These are phyloP conservation scores for Lasioglossum pauxillum DNA, from an alignment of 2,888 invertebrate genomes.

Conservation along the genomic window DNA sequence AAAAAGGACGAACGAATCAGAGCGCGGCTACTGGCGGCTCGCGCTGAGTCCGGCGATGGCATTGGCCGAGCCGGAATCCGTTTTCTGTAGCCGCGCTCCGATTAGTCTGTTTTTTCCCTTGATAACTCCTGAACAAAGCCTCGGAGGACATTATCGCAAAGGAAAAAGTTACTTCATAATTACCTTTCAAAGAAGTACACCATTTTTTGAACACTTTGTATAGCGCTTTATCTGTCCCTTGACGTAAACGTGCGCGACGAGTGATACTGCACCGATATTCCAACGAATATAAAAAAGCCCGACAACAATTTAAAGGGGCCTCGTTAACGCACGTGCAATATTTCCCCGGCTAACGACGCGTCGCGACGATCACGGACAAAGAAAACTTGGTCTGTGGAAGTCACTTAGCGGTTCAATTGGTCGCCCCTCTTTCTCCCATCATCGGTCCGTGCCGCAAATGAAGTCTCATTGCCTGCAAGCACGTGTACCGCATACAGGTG, in stretches of 20 bases:
- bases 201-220: background rate
- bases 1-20: too few species aligned
- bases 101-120: too few species aligned
- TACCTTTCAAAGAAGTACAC: too few species aligned
- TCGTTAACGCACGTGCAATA: background rate
- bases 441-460: background rate
- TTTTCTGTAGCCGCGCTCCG: too few species aligned
- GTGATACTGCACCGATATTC: background rate
- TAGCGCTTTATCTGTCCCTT: background rate
- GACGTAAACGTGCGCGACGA: background rate
- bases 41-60: too few species aligned
- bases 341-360: background rate
- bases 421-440: slow-evolving; percentile 3
- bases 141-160: too few species aligned
- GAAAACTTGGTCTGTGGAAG: background rate
- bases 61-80: too few species aligned
- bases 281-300: background rate
- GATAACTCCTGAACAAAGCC: too few species aligned
- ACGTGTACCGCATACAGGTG: slow-evolving; percentile 17
- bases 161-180: too few species aligned
- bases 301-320: background rate
- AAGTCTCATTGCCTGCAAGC: slow-evolving; percentile 20
- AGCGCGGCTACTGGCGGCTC: too few species aligned
- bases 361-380: background rate
- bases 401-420: slow-evolving; percentile 8